Base-by-base conservation (phyloP, 1,140 invertebrate genomes). In the Neodiprion lecontei region DNA sequence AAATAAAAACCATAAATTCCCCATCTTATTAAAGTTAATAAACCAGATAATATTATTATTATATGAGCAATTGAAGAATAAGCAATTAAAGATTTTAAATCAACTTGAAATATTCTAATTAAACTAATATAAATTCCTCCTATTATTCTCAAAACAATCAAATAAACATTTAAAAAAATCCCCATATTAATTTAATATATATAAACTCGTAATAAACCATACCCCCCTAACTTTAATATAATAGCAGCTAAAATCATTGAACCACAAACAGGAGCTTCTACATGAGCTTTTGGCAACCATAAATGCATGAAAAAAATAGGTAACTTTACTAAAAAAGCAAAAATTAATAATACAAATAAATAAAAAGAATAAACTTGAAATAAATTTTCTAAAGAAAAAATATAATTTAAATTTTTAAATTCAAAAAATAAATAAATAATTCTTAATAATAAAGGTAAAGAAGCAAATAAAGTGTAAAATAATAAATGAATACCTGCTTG, bases 231-330 rank as follows among this genome's bases (percentile, higher is more conserved):
- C 86, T 93, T 94, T 0, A 17, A 17, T 17, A 17, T 17, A 17
- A 17, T 17, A 17, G 17, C 17, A 17, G 17, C 17, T 17, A 17
- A 17, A 17, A 17, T 17, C 0, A 17, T 17, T 17, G 17, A 17
- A 0, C 17, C 17, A 17, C 17, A 89, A 84, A 93, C 82, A n/a
- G 92, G 92, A 78, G 92, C 92, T 82, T 94, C 92, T 23, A 94
- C 92, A 91, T 94, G 92, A 88, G 92, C 92, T 73, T 93, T 93
- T 70, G 92, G 92, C 71, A 94, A 85, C 85, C 93, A 94, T 81
- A 93, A 88, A 91, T 94, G 92, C 88, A 92, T 77, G 81, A 91
- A 87, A 91, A 89, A 93, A 86, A 93, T 90, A 21, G 93, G 92
- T 80, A 93, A 89, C 89, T 94, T 94, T 72, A 93, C 89, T 86